Evolutionary conservation across 2,113 vertebrate genomes (phyloP).

Genomic region (Stigmatopora argus): DNA sequence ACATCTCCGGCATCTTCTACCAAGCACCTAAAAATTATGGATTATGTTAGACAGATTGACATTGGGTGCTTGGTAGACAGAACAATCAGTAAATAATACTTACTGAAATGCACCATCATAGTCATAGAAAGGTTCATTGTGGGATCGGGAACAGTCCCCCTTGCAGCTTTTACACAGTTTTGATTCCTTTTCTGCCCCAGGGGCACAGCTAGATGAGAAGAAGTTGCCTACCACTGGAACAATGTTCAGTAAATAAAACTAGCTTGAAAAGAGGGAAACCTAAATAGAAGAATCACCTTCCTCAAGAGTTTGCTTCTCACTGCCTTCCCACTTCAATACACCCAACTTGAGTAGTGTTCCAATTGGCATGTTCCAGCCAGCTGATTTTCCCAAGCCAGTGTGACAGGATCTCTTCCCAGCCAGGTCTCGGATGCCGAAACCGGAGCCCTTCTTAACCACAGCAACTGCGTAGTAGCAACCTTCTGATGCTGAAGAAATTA

Average conservation of each 20-base stretch:
- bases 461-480: slow-evolving; percentile 79
- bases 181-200: too few species aligned
- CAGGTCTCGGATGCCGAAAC: slow-evolving; percentile 61
- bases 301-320: slow-evolving; percentile 61
- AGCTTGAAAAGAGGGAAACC: too few species aligned
- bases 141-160: slow-evolving; percentile 66
- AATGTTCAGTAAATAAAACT: too few species aligned
- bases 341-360: slow-evolving; percentile 50
- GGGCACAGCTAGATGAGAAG: too few species aligned
- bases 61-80: too few species aligned
- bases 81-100: too few species aligned
- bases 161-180: slow-evolving; percentile 67
- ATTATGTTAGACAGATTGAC: too few species aligned
- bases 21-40: slow-evolving; percentile 76
- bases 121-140: slow-evolving; percentile 65
- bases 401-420: slow-evolving; percentile 82
- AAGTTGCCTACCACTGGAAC: too few species aligned
- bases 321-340: slow-evolving; percentile 63
- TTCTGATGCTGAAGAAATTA: slow-evolving; percentile 56
- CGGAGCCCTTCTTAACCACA: slow-evolving; percentile 70
- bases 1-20: slow-evolving; percentile 74
- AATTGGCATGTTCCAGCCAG: slow-evolving; percentile 81
- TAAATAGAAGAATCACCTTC: slow-evolving; percentile 66
- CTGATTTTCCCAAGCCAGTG: slow-evolving; percentile 76
- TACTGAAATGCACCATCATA: slow-evolving; percentile 75